Evolutionary conservation across 2,797 vertebrate genomes (phyloP), one percentile per base, ranked within the genome.

Genomic region (Cyclopterus lumpus): DNA sequence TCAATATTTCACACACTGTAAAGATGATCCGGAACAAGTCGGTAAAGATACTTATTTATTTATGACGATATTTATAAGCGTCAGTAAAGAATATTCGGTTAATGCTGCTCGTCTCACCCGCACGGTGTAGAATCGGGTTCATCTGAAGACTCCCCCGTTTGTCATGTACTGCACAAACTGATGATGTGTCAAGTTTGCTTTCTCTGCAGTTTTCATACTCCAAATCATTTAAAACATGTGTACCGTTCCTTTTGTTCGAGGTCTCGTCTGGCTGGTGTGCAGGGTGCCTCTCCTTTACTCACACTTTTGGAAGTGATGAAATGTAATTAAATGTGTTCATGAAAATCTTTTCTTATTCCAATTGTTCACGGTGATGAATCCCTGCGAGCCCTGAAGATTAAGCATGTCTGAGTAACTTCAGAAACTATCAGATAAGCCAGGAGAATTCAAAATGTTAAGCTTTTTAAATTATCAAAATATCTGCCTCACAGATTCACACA

Each of bases 281-380:
- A 9, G 24, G 3, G 76, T 64, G 55, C 57, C 53, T 49, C 40
- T 65, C 7, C 26, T 36, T 61, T 54, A 38, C 11, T n/a, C 10
- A 30, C 71, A 49, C 51, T 15, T 46, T 54, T 74, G 30, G 32
- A 75, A 80, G 75, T 38, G 69, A 24, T 46, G 24, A 79, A 78
- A 80, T 57, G 14, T 75, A 83, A 89, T 88, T 77, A 82, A 81
- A 64, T 65, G n/a, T 67, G 38, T 67, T 85, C 73, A 61, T 66
- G n/a, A 49, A 49, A 53, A 64, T 57, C 44, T 53, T 76, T 70
- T 83, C 66, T 30, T 54, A 67, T 78, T 87, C 64, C 63, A 71
- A 80, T 91, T 85, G 73, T 78, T 46, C 68, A 63, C 65, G 30
- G 32, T 59, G 74, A 67, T 79, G 64, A 66, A 80, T 76, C 70